Evolutionary conservation across 2,888 invertebrate genomes (phyloP), one percentile per base, ranked within the genome.

Genomic region (Apotomis capreana): DNA sequence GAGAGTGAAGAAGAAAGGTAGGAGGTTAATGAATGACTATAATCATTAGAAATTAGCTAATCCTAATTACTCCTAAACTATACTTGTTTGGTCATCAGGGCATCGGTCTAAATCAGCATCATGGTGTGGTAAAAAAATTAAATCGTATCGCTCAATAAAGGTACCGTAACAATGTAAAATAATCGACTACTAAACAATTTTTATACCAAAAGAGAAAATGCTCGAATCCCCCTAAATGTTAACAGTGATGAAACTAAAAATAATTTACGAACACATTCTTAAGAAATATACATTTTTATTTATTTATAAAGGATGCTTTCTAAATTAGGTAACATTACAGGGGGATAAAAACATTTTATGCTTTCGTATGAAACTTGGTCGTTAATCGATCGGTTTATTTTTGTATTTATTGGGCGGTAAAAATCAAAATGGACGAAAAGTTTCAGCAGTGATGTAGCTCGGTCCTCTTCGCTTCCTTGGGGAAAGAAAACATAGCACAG

Each of bases 401-500:
- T 44, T 49, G 26, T 59, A 71, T 71, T 71, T 67, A 61, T 65
- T 60, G 70, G 54, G 70, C 70, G 70, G 75, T 78, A 72, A 61
- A 76, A 78, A 74, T 76, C 69, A 76, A 74, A 76, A 63, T 5
- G 36, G 59, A 68, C 57, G 58, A 76, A 78, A 78, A 73, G 69
- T 76, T 79, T 70, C 70, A 44, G 46, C 69, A 64, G 68, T 69
- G 57, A 49, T 57, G 78, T 79, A 75, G 76, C 76, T 73, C 80
- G 79, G 76, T 81, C 84, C 78, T 85, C 84, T 83, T 83, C 83
- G 63, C 77, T 76, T 80, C 90, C 89, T 90, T 88, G 68, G 82
- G 86, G 87, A 87, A 89, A 91, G 85, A 91, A 90, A 91, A 88
- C 75, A 86, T 78, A 83, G 77, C 83, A 87, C 83, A 85, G 78